Evolutionary conservation across 2,888 invertebrate genomes (phyloP), one percentile per base, ranked within the genome.

Genomic region (Athetis lepigone): DNA sequence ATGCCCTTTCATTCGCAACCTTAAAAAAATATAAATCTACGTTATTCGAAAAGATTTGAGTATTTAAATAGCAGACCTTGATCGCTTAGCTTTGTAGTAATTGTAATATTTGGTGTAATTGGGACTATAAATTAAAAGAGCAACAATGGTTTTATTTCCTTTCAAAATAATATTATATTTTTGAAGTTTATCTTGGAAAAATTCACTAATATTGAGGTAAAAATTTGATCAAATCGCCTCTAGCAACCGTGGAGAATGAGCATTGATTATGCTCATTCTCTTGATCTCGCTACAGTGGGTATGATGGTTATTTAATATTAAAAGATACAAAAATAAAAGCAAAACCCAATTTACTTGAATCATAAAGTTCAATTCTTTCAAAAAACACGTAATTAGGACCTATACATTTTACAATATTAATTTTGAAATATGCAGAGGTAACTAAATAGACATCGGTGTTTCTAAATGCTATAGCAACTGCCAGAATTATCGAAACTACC

Each of bases 1-100:
- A 37, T 25, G 7, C 19, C 16, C 25, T 64, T 39, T 64, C 45
- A 46, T 55, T 36, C 19, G 8, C 25, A 25, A 49, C 13, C 16
- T 33, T 19, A 40, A 39, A 23, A 25, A 49, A 50, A 19, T 23
- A 21, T 13, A 27, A 11, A 16, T 2, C 2, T 37, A 7, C n/a
- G n/a, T 27, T 11, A 40, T n/a, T 36, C 2, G 8, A 8, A 40
- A 11, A 23, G 19, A 40, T 33, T 47, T 25, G 4, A 25, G 4
- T 29, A 8, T 23, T 40, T 61, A 25, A 18, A 4, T 27, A 39
- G 39, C 7, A 11, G 23, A 40, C 39, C 13, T n/a, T n/a, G n/a
- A 6, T 60, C 0, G 8, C 8, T 39, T 29, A 2, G 9, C 4
- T 23, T 19, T 11, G 29, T 18, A 11, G 1, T 4, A 0, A 37